Conservation (phyloP, 2,888 invertebrate species). For the Agrilus biguttatus region DNA sequence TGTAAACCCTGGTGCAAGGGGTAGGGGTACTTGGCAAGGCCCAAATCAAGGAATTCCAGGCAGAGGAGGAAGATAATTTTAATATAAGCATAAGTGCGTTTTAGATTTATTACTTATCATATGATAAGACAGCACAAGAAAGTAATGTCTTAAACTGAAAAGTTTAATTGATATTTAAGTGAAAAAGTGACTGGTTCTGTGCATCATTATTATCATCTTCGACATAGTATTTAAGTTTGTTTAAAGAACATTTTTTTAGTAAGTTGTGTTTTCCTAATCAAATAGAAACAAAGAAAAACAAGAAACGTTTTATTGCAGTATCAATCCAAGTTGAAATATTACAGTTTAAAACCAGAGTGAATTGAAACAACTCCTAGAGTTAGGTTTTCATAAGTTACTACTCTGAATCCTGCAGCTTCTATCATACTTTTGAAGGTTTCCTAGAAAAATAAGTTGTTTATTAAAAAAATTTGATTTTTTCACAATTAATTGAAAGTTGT, state of each 20-base stretch:
- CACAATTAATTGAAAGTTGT: background rate
- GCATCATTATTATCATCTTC: background rate
- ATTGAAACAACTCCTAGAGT: slow-evolving; percentile 86
- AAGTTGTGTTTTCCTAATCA: slow-evolving; percentile 1
- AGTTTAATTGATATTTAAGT: background rate
- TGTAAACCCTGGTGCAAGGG: slow-evolving; percentile 30
- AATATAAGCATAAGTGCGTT: background rate
- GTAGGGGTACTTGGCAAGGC: slow-evolving; percentile 50
- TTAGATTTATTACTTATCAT: background rate
- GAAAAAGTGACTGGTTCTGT: background rate
- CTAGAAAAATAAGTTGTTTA: slow-evolving; percentile 32
- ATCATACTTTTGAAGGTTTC: slow-evolving; percentile 82
- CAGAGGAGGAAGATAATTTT: slow-evolving; percentile 29
- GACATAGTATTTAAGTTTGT: background rate
- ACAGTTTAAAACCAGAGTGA: slow-evolving; percentile 89
- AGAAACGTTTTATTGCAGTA: background rate
- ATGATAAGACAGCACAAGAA: background rate
- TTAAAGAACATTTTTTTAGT: slow-evolving; percentile 1
- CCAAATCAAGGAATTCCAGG: slow-evolving; percentile 34
- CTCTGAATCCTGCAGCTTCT: slow-evolving; percentile 72
- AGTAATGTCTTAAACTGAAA: background rate
- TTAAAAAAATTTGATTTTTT: slow-evolving; percentile 1
- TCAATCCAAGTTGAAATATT: slow-evolving; percentile 14
- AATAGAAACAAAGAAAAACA: background rate
- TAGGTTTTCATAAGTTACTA: slow-evolving; percentile 80